Conservation (phyloP, 2,797 vertebrate genomes). For the Bradypus variegatus region DNA sequence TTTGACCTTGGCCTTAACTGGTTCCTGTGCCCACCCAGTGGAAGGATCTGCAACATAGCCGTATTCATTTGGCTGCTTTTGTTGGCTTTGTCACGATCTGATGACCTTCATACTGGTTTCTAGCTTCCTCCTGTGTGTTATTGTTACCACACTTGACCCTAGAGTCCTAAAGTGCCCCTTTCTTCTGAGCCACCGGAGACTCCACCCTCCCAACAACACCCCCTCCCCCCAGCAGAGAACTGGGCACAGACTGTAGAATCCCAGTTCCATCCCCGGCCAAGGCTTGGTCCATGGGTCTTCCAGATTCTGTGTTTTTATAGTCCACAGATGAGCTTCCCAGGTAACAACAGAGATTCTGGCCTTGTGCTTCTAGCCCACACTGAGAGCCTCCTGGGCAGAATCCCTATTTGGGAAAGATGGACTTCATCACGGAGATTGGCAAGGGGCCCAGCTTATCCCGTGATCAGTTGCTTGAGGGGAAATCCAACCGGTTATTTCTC, state of each 20-base stretch:
- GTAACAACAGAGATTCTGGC: neutral
- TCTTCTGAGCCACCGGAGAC: neutral
- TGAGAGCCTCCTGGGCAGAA: neutral
- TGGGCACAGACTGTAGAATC: neutral
- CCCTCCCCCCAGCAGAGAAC: neutral
- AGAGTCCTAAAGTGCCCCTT: neutral
- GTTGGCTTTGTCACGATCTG: slow-evolving; percentile 43
- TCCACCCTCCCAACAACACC: neutral
- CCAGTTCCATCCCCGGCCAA: neutral
- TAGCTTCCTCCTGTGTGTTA: slow-evolving; percentile 31
- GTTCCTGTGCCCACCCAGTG: accelerated
- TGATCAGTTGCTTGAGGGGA: neutral
- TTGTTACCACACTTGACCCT: neutral
- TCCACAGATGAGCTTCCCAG: neutral
- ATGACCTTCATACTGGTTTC: slow-evolving; percentile 44
- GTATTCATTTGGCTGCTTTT: slow-evolving; percentile 35
- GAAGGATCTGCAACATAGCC: slow-evolving; percentile 12
- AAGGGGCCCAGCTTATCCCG: neutral
- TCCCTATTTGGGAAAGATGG: neutral
- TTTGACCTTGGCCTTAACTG: neutral
- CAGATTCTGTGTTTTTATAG: neutral
- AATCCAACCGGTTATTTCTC: neutral
- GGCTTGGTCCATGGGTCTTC: neutral
- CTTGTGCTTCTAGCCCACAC: neutral
- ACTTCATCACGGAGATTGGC: neutral